Evolutionary conservation across 2,113 vertebrate species (phyloP).

Genomic region (Sphyrna mokarran): DNA sequence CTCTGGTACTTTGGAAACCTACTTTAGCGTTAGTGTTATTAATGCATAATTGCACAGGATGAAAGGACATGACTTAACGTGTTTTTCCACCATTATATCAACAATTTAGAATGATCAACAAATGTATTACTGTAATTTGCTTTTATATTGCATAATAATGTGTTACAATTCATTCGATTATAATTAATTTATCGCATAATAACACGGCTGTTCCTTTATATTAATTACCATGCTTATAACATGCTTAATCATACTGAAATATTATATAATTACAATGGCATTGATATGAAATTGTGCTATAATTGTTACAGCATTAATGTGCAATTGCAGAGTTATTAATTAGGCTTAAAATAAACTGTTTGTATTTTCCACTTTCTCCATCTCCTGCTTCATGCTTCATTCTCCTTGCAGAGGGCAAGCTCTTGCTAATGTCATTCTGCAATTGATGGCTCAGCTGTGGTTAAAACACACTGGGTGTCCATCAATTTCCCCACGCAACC

Average conservation of each 20-base stretch:
- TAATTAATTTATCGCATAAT: conserved; percentile 30
- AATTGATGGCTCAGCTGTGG: background rate
- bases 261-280: conserved; percentile 28
- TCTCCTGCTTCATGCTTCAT: background rate
- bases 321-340: background rate
- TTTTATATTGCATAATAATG: conserved; percentile 32
- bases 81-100: conserved; percentile 10
- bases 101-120: conserved; percentile 11
- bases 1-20: background rate
- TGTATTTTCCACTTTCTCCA: background rate
- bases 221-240: conserved; percentile 36
- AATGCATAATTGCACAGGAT: conserved; percentile 13
- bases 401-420: background rate
- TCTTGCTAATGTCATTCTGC: background rate
- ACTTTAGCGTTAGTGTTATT: background rate
- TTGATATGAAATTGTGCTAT: conserved; percentile 27
- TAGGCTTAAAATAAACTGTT: conserved; percentile 22
- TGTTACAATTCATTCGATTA: conserved; percentile 25
- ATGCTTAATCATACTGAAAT: conserved; percentile 36
- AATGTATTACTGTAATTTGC: conserved; percentile 27
- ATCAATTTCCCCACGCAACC: background rate
- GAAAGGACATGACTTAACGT: conserved; percentile 20
- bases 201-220: conserved; percentile 26
- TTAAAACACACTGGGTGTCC: background rate
- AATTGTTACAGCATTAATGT: conserved; percentile 29